Evolutionary conservation across 1,140 invertebrate genomes (phyloP), one percentile per base, ranked within the genome.

Genomic region (Sarcophaga peregrina): DNA sequence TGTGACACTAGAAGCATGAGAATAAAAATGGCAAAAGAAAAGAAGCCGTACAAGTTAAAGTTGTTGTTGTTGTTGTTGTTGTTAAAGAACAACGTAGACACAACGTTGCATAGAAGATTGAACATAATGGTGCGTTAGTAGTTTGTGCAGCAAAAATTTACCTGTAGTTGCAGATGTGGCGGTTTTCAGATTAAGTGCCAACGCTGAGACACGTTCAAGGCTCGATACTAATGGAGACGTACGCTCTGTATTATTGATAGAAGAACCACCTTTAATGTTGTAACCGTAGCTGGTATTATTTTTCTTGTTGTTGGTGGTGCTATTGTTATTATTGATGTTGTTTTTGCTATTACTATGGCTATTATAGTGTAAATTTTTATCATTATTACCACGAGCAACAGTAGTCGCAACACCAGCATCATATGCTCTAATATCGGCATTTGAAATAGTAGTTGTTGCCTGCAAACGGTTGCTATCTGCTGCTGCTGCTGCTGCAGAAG

Each of bases 91-190:
- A n/a, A n/a, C 37, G 13, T 37, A 45, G 73, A 9, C n/a, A 9
- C n/a, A 76, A 48, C 45, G 74, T 17, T 76, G 74, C 46, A 48
- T 20, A 9, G 11, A 75, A 3, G 62, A 25, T n/a, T 72, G 62
- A 37, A 37, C 17, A 20, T 72, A 25, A 72, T 25, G 8, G 37
- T 48, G 74, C 74, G 52, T 54, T 74, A 80, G 76, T 80, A 76
- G 52, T 54, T 74, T 68, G 76, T 80, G 82, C 82, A 83, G 72
- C 76, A 80, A 80, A 82, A 82, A 83, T 83, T 88, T 89, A 89
- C 88, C 88, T 89, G 88, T 87, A 84, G 89, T 87, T 89, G 88
- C 87, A 84, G 89, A 87, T 86, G 86, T 89, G 84, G 87, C 87
- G 85, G 87, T 86, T 85, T 89, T 88, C 84, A 85, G 85, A 84